Evolutionary conservation across 1,140 invertebrate species (phyloP), one percentile per base, ranked within the genome.

Genomic region (Lineus longissimus): DNA sequence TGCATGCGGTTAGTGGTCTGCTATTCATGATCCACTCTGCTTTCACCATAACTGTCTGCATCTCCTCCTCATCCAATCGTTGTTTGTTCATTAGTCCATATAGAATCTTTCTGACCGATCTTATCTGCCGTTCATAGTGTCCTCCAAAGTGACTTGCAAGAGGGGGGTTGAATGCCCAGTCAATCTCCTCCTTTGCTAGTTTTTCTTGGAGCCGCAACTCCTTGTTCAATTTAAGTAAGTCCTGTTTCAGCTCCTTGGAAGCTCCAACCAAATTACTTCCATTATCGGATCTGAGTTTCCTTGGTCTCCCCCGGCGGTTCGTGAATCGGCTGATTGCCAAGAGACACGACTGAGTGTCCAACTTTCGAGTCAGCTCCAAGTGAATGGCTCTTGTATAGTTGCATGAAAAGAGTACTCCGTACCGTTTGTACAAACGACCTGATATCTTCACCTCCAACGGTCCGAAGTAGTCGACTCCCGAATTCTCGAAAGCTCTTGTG

Each of bases 291-390:
- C 47, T 51, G 4, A 23, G 9, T 51, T 23, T 51, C 25, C n/a
- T 51, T 51, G 25, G 25, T 23, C 47, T 51, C 6, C 47, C 47
- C 4, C 47, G n/a, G 9, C 47, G n/a, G 9, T 51, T 51, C 4
- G n/a, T 27, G n/a, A 51, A 51, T 51, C 47, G 6, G 25, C 47
- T 51, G n/a, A 51, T 51, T 6, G 47, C 47, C 25, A 51, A 6
- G 9, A 51, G 25, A 51, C 47, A 51, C n/a, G 47, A 51, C 47
- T 51, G 47, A 27, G 47, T 51, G n/a, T 51, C 47, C n/a, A 51
- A n/a, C n/a, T n/a, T 51, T 4, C n/a, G 47, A 6, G 47, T n/a
- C 4, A 51, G 4, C 47, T 51, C 47, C n/a, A 51, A 23, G n/a
- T 51, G 47, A 7, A 51, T n/a, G 6, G 47, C 47, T 51, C 47